A percentile compares a stretch with the other conserved stretches of the same genome.
phyloP scores from a whole-genome alignment of 2,113 vertebrate species.

The Bufo bufo region DNA sequence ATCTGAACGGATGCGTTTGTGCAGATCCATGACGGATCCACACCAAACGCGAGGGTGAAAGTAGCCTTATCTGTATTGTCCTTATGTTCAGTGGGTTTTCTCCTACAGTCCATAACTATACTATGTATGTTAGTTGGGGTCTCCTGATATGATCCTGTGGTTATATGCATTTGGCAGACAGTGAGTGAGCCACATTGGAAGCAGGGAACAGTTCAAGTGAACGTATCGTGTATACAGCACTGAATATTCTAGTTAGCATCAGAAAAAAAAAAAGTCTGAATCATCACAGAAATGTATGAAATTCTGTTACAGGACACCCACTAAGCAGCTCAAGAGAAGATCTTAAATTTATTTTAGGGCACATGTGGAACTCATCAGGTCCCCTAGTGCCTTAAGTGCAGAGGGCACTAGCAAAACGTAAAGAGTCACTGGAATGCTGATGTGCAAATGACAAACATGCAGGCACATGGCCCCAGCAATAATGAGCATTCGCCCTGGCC shows the following conservation, averaged over 20 bases:
- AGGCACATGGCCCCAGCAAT: background rate
- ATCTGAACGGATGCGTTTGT: too few species aligned
- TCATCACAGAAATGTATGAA: background rate
- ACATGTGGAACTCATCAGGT: constrained; percentile 26
- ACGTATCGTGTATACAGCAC: background rate
- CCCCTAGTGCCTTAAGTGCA: background rate
- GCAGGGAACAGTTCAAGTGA: background rate
- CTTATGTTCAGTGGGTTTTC: background rate
- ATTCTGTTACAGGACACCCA: constrained; percentile 1
- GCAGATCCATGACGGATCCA: too few species aligned
- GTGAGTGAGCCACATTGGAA: background rate
- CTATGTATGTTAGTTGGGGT: too few species aligned
- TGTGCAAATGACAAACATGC: constrained; percentile 28
- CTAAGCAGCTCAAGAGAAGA: background rate
- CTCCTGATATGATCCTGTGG: background rate
- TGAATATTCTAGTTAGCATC: background rate
- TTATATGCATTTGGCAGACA: background rate
- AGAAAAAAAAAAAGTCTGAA: background rate
- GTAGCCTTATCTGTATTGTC: background rate
- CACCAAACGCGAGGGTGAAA: too few species aligned
- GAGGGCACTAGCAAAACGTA: background rate
- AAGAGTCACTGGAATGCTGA: constrained; percentile 16
- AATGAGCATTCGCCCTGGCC: background rate
- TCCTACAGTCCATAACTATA: too few species aligned
- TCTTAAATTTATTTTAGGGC: background rate